Evolutionary conservation across 1,140 invertebrate genomes (phyloP), one percentile per base, ranked within the genome.

Genomic region (Drosophila pseudoananassae): DNA sequence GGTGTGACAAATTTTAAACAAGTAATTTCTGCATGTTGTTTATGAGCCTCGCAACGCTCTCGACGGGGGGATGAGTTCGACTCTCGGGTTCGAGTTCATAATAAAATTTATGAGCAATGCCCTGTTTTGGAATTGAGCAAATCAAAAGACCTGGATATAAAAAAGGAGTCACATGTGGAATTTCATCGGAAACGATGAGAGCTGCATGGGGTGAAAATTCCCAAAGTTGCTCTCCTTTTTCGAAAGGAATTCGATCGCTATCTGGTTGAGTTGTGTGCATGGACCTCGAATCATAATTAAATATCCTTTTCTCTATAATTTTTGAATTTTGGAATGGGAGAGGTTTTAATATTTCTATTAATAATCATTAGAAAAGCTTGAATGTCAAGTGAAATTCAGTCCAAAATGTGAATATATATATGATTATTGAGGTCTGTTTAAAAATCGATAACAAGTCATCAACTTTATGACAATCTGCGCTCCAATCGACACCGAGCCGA

Each of bases 21-120:
- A 88, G 83, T 88, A 88, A 88, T 88, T 88, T 88, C 83, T 88
- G 83, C 84, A 88, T 88, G 83, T 88, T 88, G 83, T 88, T 88
- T 88, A 88, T 89, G 84, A 87, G 78, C 82, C 76, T 75, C 77
- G 82, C 79, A 78, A 78, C 65, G 70, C 57, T 73, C 82, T 70
- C 82, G 64, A 87, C 83, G 78, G 82, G 82, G 70, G 82, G 45
- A 73, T 53, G 70, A 54, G 43, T 63, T 53, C 15, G 20, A 29
- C 36, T 50, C 17, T 50, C 17, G 31, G 58, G 71, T 46, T 46
- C 43, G 43, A 68, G 76, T 79, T 88, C 78, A 88, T 88, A 87
- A 87, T 88, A 83, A 83, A 87, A 87, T 88, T 87, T 87, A 88
- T 87, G 83, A 83, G 83, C 82, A 87, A 71, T 85, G 70, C 79